phyloP scores from a whole-genome alignment of 2,797 vertebrate genomes.

The Macropodus opercularis region DNA sequence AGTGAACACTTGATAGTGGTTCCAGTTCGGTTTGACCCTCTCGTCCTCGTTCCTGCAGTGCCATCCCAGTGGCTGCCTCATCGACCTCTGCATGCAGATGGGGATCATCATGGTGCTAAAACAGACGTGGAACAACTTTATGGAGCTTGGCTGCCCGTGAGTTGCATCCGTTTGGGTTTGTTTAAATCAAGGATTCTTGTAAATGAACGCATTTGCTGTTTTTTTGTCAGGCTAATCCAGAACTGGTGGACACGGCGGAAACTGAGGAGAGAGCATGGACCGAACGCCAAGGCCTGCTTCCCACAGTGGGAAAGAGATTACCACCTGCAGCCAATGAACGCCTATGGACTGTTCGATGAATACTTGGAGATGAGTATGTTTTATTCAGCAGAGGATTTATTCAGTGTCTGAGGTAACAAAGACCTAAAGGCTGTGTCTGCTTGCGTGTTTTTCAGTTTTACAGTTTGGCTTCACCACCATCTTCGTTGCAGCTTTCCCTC shows the following conservation, averaged over 20 bases:
- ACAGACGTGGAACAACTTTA: conserved; percentile 96
- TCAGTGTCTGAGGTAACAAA: no score
- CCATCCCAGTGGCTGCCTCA: conserved; percentile 95
- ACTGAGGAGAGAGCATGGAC: conserved; percentile 85
- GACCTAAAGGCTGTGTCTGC: background rate
- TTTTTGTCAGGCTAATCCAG: conserved; percentile 85
- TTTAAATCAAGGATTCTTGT: no score
- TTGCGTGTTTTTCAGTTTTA: conserved; percentile 82
- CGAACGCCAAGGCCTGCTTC: conserved; percentile 83
- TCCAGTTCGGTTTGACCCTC: conserved; percentile 8
- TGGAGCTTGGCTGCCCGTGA: conserved; percentile 95
- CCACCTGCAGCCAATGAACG: conserved; percentile 92
- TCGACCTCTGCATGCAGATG: conserved; percentile 97
- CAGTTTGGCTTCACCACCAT: conserved; percentile 98
- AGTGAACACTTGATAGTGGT: background rate
- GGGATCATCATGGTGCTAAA: conserved; percentile 97
- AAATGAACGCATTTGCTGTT: no score
- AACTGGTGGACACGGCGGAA: conserved; percentile 94
- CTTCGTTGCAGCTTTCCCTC: conserved; percentile 95
- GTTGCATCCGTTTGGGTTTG: no score
- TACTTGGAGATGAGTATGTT: conserved; percentile 97
- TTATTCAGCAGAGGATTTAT: no score
- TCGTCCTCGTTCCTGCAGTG: conserved; percentile 76
- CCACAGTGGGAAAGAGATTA: conserved; percentile 95
- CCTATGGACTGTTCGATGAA: conserved; percentile 93